Evolutionary conservation across 1,140 invertebrate genomes (phyloP).

Genomic region (Drosophila pachea): DNA sequence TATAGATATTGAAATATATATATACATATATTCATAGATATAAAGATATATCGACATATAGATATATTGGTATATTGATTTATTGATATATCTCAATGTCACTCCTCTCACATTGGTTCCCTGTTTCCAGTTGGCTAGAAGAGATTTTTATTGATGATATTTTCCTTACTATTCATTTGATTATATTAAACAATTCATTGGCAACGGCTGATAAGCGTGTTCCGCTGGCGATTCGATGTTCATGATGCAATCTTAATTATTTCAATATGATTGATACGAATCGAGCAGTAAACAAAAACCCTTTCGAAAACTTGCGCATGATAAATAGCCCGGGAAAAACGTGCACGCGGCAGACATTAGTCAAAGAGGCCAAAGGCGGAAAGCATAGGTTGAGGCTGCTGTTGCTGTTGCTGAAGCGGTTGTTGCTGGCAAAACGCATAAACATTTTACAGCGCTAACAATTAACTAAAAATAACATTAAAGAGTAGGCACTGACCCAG

Average conservation of each 20-base stretch:
- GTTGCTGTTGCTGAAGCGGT: constrained; percentile 18
- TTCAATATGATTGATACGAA: constrained; percentile 71
- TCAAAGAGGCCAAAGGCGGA: constrained; percentile 68
- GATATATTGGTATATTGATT: too few species aligned
- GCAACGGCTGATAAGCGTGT: not conserved
- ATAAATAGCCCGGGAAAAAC: constrained; percentile 68
- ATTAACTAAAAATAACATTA: constrained; percentile 75
- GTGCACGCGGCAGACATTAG: constrained; percentile 71
- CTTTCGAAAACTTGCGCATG: constrained; percentile 54
- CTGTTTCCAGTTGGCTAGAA: too few species aligned
- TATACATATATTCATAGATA: too few species aligned
- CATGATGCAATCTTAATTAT: constrained; percentile 67
- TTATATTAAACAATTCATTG: not conserved
- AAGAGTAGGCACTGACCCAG: constrained; percentile 59
- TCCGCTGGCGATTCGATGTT: constrained; percentile 10
- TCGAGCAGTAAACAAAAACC: constrained; percentile 41
- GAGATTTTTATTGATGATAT: too few species aligned
- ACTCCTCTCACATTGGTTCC: too few species aligned
- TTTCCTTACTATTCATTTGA: too few species aligned
- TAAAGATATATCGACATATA: too few species aligned
- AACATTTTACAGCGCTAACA: constrained; percentile 74
- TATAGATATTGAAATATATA: too few species aligned
- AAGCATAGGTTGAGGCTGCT: constrained; percentile 8
- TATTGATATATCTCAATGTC: too few species aligned
- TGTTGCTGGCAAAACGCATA: constrained; percentile 64